Evolutionary conservation across 2,888 invertebrate genomes (phyloP).

Genomic region (Caradrina clavipalpis): DNA sequence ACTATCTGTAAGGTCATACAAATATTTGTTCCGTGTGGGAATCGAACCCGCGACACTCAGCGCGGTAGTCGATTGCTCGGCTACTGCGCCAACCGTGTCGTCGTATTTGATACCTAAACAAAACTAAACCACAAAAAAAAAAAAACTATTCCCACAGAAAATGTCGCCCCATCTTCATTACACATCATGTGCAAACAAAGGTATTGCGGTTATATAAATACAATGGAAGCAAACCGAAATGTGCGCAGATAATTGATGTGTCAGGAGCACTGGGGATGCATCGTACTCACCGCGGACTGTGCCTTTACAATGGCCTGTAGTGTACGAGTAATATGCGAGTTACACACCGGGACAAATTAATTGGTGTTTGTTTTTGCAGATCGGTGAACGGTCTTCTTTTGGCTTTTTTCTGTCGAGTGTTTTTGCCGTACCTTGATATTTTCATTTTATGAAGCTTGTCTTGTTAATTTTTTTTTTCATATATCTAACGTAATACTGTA

Average conservation of each 20-base stretch:
- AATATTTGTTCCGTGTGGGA: no score
- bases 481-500: no score
- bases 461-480: no score
- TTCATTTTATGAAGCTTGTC: neutral
- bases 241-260: slow-evolving; percentile 76
- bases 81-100: no score
- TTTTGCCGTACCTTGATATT: neutral
- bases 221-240: slow-evolving; percentile 67
- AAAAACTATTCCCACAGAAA: slow-evolving; percentile 10
- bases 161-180: slow-evolving; percentile 36
- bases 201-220: slow-evolving; percentile 53
- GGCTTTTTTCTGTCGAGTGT: neutral
- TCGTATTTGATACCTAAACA: no score
- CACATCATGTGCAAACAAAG: slow-evolving; percentile 51
- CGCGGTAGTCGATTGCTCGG: no score
- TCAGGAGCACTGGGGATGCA: slow-evolving; percentile 70
- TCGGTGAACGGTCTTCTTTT: slow-evolving; percentile 7
- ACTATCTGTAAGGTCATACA: no score
- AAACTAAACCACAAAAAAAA: slow-evolving; percentile 3
- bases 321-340: slow-evolving; percentile 48
- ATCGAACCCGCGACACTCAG: no score
- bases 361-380: slow-evolving; percentile 29
- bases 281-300: slow-evolving; percentile 53
- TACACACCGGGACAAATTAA: slow-evolving; percentile 57
- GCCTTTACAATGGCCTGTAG: slow-evolving; percentile 55